A percentile compares a stretch with the other conserved stretches of the same genome.
These are phyloP conservation scores for Tethya wilhelma DNA, from an alignment of 37 sponge, comb jelly and placozoan genomes.

Conservation along the genomic window DNA sequence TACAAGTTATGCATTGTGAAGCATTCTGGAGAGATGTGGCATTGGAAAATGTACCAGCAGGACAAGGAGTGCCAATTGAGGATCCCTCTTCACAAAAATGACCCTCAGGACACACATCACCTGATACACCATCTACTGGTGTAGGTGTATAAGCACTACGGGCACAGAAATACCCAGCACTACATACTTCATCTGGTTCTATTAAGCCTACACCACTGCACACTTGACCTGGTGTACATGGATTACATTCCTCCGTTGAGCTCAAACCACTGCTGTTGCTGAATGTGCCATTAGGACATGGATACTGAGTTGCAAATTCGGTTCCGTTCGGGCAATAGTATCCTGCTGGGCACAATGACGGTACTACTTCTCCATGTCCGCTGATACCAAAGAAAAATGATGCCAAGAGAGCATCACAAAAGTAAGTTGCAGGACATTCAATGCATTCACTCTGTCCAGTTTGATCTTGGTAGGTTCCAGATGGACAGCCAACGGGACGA, in stretches of 20 bases:
- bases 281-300: neutral
- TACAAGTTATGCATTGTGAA: neutral
- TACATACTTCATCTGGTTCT: neutral
- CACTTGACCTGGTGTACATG: neutral
- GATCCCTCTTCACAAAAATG: neutral
- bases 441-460: neutral
- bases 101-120: neutral
- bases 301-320: neutral
- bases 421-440: slow-evolving; percentile 3
- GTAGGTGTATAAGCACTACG: neutral
- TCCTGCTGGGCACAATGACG: neutral
- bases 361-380: neutral
- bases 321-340: neutral
- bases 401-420: too few species aligned
- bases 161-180: neutral
- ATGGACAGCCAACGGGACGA: neutral
- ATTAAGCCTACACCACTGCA: neutral
- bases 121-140: neutral
- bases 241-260: neutral
- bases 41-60: neutral
- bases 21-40: neutral
- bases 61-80: neutral
- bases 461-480: neutral
- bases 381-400: too few species aligned
- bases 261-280: neutral